Conservation (phyloP, 2,797 vertebrate species). For the Coracias cyanogaster region DNA sequence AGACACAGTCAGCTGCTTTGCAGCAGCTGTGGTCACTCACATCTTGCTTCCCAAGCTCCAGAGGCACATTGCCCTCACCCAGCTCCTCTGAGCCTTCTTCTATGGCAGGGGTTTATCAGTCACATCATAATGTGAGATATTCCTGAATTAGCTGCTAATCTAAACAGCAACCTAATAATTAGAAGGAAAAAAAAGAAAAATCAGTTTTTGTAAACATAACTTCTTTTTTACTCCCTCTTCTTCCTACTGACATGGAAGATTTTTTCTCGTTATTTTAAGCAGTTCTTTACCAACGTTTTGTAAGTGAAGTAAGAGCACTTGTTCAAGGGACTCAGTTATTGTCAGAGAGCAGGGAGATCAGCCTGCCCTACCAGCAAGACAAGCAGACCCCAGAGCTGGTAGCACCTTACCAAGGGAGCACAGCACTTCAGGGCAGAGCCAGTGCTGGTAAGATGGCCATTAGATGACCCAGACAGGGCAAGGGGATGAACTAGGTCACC, state of each 20-base stretch:
- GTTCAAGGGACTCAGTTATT: too few relatives aligned
- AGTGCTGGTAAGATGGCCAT: too few relatives aligned
- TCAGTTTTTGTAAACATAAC: background rate
- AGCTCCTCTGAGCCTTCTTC: background rate
- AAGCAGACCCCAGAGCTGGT: too few relatives aligned
- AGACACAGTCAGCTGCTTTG: background rate
- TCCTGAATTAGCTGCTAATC: background rate
- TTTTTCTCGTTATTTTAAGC: background rate
- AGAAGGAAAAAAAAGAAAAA: background rate
- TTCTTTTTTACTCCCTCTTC: background rate
- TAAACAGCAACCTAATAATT: background rate
- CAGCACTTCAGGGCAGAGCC: too few relatives aligned
- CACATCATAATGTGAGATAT: background rate
- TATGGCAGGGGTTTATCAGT: background rate
- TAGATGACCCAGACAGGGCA: too few relatives aligned
- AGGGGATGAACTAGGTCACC: too few relatives aligned
- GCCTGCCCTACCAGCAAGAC: too few relatives aligned
- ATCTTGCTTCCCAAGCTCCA: background rate
- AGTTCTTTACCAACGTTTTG: background rate
- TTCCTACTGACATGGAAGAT: background rate
- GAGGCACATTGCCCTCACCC: background rate
- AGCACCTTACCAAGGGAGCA: too few relatives aligned
- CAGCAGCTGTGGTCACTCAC: background rate
- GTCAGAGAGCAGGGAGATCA: too few relatives aligned
- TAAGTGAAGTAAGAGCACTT: background rate